Base-by-base conservation (phyloP, 2,797 vertebrate species). In the Enteromius fasciolatus region DNA sequence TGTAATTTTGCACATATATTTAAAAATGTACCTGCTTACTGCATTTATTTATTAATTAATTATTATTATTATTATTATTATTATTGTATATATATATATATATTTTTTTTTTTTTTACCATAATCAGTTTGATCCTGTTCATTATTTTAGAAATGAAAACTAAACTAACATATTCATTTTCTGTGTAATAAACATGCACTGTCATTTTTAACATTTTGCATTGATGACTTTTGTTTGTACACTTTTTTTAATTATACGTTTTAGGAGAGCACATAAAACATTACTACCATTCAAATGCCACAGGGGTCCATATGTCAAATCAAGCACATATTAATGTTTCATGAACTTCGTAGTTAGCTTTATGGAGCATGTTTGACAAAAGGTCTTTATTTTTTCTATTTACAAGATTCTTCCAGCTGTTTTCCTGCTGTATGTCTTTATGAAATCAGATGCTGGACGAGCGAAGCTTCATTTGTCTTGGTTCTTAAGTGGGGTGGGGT, bases 401-500 rank as follows among this genome's bases (percentile, higher is more conserved):
- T 77, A 72, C 36, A 72, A 9, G 39, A 28, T 50, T 28, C 25
- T 48, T 87, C 75, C 63, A 86, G 63, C 80, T 84, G 79, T 76
- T 84, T 72, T 23, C 48, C 41, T 81, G 61, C 46, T 82, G 33
- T 70, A 33, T 36, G 20, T 59, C 25, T 81, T 63, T 39, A 54
- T 78, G 73, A 81, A 81, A 87, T 75, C 18, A 73, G 83, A 80
- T 28, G 72, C 80, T 61, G 66, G 39, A 78, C 68, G 76, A 72
- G 79, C n/a, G 36, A 48, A 50, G 66, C 83, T 83, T 80, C 73
- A 87, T 87, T 83, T 77, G 67, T 83, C 81, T 85, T 87, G 83
- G 72, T 85, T 83, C 83, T 70, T 63, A 80, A 81, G 78, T 75
- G 77, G 81, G 85, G 83, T 2, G 17, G 86, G 87, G 87, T 86